Base-by-base conservation (phyloP, 2,113 vertebrate species). In the Myotis davidii region DNA sequence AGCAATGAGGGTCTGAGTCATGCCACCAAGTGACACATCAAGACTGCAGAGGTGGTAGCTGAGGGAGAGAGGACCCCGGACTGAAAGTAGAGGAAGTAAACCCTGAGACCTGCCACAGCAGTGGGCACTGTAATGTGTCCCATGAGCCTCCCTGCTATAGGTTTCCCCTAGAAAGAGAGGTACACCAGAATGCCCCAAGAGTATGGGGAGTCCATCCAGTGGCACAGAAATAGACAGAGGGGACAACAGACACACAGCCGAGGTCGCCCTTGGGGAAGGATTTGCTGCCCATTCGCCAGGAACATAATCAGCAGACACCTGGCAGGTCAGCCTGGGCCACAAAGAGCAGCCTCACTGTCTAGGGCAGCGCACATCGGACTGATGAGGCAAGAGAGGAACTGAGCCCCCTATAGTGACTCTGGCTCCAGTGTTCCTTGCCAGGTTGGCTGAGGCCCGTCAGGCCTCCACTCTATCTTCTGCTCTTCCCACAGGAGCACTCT, bases 351-450 rank as follows among this genome's bases (percentile, higher is more conserved):
- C 32, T 56, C 56, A 17, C 12, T 50, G 10, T 20, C 64, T 11
- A 5, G 20, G 45, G n/a, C 14, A 23, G 3, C 50, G 2, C 9
- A 17, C 13, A 9, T 34, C 23, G 1, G 0, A 34, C 6, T 8
- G 6, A 74, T 9, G 54, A 37, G 23, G 23, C 34, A 48, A 54
- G 4, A 16, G 4, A 3, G 7, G 32, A 65, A 87, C 14, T 73
- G 48, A 74, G 6, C 3, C 6, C 34, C 42, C 3, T 7, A 37
- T 23, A 37, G 20, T 12, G 4, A 54, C 29, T 45, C 64, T 27
- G 4, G 25, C 45, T 59, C n/a, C 14, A 21, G 27, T 0, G 4
- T n/a, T 76, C 18, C 32, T 70, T n/a, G 16, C 12, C 85, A 18
- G 5, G 39, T n/a, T 48, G 6, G 27, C 74, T 27, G 20, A 69